Base-by-base conservation (phyloP, 2,797 vertebrate species). In the Helostoma temminkii region DNA sequence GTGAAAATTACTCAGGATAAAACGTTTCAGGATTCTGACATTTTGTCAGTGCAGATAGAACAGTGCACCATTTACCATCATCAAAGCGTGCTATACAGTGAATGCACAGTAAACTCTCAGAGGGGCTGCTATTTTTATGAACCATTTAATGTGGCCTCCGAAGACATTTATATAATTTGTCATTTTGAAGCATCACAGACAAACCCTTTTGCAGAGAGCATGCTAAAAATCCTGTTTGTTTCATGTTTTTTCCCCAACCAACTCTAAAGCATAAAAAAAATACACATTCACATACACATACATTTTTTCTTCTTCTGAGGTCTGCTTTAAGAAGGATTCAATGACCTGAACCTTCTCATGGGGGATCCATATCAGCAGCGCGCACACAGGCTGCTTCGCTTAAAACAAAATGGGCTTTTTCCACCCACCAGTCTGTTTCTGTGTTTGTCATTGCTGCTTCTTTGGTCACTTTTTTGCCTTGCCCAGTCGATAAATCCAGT, bases 131-230 rank as follows among this genome's bases (percentile, higher is more conserved):
- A 67, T 88, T 88, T 90, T 87, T 81, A 91, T 79, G 78, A 89
- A 61, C 83, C 83, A 79, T 91, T 91, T 90, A 85, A 87, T 90
- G 88, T 87, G 78, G 82, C 66, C 85, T 83, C 85, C 46, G 37
- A 77, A 90, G 86, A 83, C 84, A 81, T 91, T 86, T 75, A 59
- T 87, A 81, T 80, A 72, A 90, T 91, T 86, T 82, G 87, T 90
- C 89, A 84, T 89, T 85, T 72, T 53, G 76, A 71, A 83, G 66
- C 61, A 9, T 74, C 75, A 78, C 75, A 87, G 87, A 79, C 67
- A 66, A 85, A 47, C 67, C 57, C 26, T 60, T 74, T 73, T 66
- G 65, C 62, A 68, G 45, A 63, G 54, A 32, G 59, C 42, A 55
- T 28, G 57, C 70, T 85, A 77, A 77, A 79, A 83, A 42, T 25